Conservation (phyloP, 2,797 vertebrate genomes). For the Notolabrus celidotus region DNA sequence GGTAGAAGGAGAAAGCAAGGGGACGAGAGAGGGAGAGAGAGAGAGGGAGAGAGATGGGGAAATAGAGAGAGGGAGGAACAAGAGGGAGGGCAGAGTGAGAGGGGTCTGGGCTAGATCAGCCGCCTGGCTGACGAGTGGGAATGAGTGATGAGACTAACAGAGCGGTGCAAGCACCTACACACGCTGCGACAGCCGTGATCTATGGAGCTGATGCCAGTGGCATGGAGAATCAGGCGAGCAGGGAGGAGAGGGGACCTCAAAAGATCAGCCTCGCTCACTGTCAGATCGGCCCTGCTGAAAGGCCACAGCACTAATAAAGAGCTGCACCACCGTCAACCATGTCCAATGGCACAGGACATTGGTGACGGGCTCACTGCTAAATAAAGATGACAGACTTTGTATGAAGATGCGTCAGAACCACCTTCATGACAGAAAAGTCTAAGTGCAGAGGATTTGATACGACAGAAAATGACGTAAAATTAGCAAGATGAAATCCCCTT, state of each 20-base stretch:
- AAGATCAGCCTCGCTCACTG: slow-evolving; percentile 75
- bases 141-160: slow-evolving; percentile 90
- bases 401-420: slow-evolving; percentile 53
- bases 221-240: slow-evolving; percentile 82
- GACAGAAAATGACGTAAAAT: slow-evolving; percentile 38
- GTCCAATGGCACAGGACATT: slow-evolving; percentile 57
- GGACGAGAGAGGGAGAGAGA: slow-evolving; percentile 55
- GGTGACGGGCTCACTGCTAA: slow-evolving; percentile 53
- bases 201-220: slow-evolving; percentile 85
- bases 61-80: slow-evolving; percentile 21
- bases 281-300: slow-evolving; percentile 64
- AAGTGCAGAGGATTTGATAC: too few species aligned
- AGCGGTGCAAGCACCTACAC: slow-evolving; percentile 89
- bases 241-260: slow-evolving; percentile 76
- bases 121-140: slow-evolving; percentile 79
- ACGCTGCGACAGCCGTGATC: slow-evolving; percentile 87
- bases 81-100: slow-evolving; percentile 54
- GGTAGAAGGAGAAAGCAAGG: slow-evolving; percentile 78
- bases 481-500: slow-evolving; percentile 35
- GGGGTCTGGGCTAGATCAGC: slow-evolving; percentile 82
- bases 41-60: slow-evolving; percentile 8
- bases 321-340: slow-evolving; percentile 45
- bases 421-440: slow-evolving; percentile 19
- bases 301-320: slow-evolving; percentile 62
- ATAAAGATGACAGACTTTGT: slow-evolving; percentile 70